These are phyloP conservation scores for Pelochelys cantorii DNA, from an alignment of 2,797 vertebrate species.

Conservation along the genomic window DNA sequence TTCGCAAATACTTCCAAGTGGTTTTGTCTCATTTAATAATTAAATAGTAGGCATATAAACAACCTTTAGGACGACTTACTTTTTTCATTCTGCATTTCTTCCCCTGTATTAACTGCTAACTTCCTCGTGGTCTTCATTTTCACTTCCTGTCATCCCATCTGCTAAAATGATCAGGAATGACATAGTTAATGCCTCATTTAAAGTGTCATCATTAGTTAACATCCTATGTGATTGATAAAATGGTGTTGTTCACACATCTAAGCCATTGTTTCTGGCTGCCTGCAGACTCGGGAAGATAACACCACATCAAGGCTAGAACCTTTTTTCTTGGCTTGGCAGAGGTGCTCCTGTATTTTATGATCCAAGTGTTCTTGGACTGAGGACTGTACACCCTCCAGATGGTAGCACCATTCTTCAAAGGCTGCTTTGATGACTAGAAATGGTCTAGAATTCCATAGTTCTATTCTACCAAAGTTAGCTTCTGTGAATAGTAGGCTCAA, in stretches of 20 bases:
- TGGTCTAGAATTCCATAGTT: not conserved
- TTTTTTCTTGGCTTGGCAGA: not conserved
- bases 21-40: not conserved
- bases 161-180: not conserved
- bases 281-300: not conserved
- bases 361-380: not conserved
- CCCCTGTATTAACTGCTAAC: not conserved
- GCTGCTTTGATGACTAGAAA: not conserved
- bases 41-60: not conserved
- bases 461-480: not conserved
- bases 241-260: not conserved
- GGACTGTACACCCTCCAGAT: not conserved
- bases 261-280: not conserved
- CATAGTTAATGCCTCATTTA: not conserved
- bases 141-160: not conserved
- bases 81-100: not conserved
- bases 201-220: not conserved
- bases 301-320: not conserved
- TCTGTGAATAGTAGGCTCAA: not conserved
- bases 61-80: not conserved
- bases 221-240: not conserved
- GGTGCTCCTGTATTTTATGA: not conserved
- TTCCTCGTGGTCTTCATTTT: not conserved
- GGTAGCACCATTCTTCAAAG: not conserved
- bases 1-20: not conserved